Conservation (phyloP, 1,140 invertebrate species). For the Anastatus disparis region DNA sequence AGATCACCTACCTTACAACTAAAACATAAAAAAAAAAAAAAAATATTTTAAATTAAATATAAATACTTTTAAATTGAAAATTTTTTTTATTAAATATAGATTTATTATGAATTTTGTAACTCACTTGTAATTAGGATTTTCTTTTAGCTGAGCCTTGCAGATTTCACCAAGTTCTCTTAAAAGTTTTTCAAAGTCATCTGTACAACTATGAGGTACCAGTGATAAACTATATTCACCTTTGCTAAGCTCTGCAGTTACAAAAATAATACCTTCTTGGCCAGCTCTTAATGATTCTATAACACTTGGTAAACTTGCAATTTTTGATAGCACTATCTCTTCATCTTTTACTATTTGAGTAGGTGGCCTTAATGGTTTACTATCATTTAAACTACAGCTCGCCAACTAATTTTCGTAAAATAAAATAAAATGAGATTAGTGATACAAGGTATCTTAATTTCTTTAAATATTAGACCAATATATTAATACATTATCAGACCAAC, state of each 20-base stretch:
- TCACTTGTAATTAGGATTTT: slow-evolving; percentile 41
- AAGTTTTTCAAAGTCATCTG: slow-evolving; percentile 32
- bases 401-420: slow-evolving; percentile 1
- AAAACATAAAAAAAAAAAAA: slow-evolving; percentile 4
- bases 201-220: slow-evolving; percentile 21
- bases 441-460: too few relatives aligned
- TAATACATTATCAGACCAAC: too few relatives aligned
- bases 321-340: background rate
- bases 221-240: slow-evolving; percentile 36
- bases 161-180: slow-evolving; percentile 29
- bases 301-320: slow-evolving; percentile 6
- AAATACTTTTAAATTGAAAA: background rate
- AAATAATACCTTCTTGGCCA: slow-evolving; percentile 32
- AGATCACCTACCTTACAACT: slow-evolving; percentile 52
- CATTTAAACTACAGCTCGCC: background rate
- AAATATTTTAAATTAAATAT: background rate
- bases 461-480: too few relatives aligned
- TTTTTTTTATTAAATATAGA: too few relatives aligned
- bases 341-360: background rate
- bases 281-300: slow-evolving; percentile 18
- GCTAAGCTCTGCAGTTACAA: slow-evolving; percentile 38
- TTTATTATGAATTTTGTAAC: background rate
- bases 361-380: background rate
- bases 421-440: background rate
- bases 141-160: slow-evolving; percentile 23